phyloP scores from a whole-genome alignment of 2,797 vertebrate species.

The Lepus townsendii region DNA sequence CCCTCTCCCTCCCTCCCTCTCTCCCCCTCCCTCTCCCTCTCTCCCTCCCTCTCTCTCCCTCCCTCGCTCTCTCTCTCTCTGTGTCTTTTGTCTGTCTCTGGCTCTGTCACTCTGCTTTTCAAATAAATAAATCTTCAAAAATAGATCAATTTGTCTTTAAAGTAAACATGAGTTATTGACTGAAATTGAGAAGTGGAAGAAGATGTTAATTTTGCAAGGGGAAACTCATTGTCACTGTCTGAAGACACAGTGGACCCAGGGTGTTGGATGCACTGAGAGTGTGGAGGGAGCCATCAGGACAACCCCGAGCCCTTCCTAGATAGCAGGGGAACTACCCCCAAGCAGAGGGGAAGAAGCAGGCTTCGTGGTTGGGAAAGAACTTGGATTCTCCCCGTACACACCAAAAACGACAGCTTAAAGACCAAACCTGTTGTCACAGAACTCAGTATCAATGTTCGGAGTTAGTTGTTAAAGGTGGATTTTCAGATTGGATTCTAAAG shows the following conservation, averaged over 20 bases:
- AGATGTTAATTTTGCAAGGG: background rate
- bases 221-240: background rate
- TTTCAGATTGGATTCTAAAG: background rate
- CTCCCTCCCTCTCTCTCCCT: no score
- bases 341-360: background rate
- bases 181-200: background rate
- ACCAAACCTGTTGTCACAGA: background rate
- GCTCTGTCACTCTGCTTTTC: no score
- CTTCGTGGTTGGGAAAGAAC: background rate
- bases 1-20: no score
- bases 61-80: no score
- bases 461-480: background rate
- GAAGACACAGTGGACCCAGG: background rate
- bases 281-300: background rate
- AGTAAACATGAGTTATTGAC: background rate
- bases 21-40: no score
- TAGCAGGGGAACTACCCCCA: background rate
- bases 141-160: no score
- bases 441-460: background rate
- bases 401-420: background rate
- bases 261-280: no score
- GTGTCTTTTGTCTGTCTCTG: no score
- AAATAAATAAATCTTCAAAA: no score
- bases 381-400: background rate
- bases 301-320: background rate